Percentiles rank a stretch among this genome's conserved stretches.
Conservation (phyloP, 2,113 vertebrate genomes). For the Herpailurus yagouaroundi region DNA sequence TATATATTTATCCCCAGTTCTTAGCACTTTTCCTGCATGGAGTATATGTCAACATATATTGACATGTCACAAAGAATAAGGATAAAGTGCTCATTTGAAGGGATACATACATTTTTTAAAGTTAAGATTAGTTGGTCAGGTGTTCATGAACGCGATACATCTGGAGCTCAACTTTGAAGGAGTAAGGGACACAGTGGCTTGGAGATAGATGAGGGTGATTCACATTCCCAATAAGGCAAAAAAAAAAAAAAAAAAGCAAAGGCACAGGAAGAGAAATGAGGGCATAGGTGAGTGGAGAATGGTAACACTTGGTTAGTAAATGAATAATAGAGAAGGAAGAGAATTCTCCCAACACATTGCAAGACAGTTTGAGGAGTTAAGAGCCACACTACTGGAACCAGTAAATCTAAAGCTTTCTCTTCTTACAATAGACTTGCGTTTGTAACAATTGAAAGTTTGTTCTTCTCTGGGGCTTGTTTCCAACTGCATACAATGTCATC, state of each 20-base stretch:
- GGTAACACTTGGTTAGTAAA: neutral
- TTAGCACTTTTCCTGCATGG: neutral
- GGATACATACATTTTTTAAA: neutral
- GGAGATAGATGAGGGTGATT: neutral
- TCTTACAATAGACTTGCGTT: neutral
- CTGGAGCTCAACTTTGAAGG: neutral
- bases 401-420: conserved; percentile 16
- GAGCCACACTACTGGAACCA: neutral
- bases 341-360: neutral
- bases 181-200: neutral
- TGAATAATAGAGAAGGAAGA: neutral
- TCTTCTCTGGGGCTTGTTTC: conserved; percentile 22
- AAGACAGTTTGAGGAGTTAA: neutral
- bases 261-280: neutral
- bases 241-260: neutral
- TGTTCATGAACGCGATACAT: neutral
- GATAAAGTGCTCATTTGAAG: neutral
- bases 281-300: neutral
- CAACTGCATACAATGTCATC: conserved; percentile 37
- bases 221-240: neutral
- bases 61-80: neutral
- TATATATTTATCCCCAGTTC: neutral
- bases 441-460: conserved; percentile 22
- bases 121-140: neutral
- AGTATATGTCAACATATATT: neutral